These are phyloP conservation scores for Sterna hirundo DNA, from an alignment of 2,113 vertebrate species.

Conservation along the genomic window DNA sequence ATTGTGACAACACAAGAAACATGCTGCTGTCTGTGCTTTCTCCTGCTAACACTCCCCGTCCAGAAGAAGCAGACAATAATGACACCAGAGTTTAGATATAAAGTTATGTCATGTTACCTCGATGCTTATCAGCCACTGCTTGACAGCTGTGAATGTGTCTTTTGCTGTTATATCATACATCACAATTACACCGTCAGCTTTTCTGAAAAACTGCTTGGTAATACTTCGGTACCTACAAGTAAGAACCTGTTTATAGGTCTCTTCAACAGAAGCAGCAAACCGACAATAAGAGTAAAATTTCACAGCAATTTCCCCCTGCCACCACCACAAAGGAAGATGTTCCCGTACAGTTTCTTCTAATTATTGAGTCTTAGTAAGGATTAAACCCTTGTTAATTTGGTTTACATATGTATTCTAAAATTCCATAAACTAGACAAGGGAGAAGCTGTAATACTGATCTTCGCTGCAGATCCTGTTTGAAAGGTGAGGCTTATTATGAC, in stretches of 20 bases:
- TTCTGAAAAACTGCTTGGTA: constrained; percentile 94
- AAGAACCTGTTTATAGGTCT: not conserved
- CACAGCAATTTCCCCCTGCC: not conserved
- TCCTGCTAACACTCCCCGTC: not conserved
- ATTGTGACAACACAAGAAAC: not conserved
- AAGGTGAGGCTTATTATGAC: not conserved
- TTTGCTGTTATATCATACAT: constrained; percentile 89
- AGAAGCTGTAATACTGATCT: not conserved
- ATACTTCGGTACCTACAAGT: constrained; percentile 86
- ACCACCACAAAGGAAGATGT: not conserved
- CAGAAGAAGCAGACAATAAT: not conserved
- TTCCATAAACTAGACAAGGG: not conserved
- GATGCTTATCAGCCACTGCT: constrained; percentile 85
- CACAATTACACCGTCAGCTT: constrained; percentile 89
- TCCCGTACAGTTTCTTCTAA: not conserved
- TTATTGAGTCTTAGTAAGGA: not conserved
- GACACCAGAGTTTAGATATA: not conserved
- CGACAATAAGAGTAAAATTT: not conserved
- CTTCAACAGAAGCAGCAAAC: not conserved
- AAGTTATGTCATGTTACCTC: constrained; percentile 73
- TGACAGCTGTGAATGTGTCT: constrained; percentile 84
- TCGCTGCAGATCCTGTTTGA: not conserved
- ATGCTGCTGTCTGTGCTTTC: not conserved
- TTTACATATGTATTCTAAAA: not conserved
- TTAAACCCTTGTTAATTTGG: not conserved